Evolutionary conservation across 1,140 invertebrate genomes (phyloP).

Genomic region (Nasonia vitripennis): DNA sequence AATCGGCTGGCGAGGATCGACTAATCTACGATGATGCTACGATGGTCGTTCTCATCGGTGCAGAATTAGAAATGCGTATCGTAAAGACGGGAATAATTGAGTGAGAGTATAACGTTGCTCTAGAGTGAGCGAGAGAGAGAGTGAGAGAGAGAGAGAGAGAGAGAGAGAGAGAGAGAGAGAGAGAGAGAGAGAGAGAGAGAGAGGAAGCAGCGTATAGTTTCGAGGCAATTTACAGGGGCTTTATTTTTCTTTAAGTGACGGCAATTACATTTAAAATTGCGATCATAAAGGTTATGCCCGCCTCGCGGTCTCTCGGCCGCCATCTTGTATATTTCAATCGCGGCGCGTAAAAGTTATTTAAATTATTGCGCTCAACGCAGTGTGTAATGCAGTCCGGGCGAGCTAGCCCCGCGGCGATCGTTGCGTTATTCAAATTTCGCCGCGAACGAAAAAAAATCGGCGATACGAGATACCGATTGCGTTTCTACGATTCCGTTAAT

Average conservation of each 20-base stretch:
- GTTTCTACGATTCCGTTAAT: no score
- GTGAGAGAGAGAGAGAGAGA: no score
- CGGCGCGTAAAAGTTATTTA: slow-evolving; percentile 1
- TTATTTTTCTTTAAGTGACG: slow-evolving; percentile 23
- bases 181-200: background rate
- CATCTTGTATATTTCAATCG: slow-evolving; percentile 32
- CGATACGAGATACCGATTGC: no score
- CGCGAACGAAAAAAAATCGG: no score
- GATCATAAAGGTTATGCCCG: slow-evolving; percentile 26
- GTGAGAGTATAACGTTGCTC: background rate
- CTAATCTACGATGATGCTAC: background rate
- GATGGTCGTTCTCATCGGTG: no score
- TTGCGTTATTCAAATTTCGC: no score
- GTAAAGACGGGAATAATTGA: background rate
- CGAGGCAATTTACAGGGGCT: background rate
- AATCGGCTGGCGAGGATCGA: background rate
- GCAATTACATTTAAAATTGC: slow-evolving; percentile 35
- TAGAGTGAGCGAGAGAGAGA: background rate
- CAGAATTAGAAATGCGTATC: background rate
- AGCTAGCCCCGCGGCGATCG: no score
- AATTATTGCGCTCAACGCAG: background rate
- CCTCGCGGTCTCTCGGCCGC: background rate
- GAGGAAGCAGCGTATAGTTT: background rate
- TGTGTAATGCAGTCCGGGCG: background rate
- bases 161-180: no score